Conservation (phyloP, 2,797 vertebrate genomes). For the Anableps anableps region DNA sequence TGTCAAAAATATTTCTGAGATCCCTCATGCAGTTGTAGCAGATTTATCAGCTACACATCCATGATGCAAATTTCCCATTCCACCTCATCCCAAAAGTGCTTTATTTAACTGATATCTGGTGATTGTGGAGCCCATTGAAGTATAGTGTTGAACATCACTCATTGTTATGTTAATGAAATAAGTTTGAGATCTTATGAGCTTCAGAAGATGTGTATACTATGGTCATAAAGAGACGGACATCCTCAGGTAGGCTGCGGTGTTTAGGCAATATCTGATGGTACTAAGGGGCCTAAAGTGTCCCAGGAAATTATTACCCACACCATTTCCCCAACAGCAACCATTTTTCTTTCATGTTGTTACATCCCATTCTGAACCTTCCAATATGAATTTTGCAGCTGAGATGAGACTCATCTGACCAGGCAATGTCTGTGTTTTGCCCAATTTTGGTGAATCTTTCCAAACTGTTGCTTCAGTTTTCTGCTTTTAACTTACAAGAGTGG, state of each 20-base stretch:
- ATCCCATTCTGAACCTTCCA: too few species aligned
- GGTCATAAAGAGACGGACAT: neutral
- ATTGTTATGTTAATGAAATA: neutral
- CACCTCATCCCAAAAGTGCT: neutral
- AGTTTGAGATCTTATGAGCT: neutral
- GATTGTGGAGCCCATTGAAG: neutral
- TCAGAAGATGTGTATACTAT: neutral
- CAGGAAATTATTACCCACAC: neutral
- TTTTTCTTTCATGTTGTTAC: neutral
- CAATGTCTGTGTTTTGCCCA: neutral
- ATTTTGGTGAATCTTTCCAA: neutral
- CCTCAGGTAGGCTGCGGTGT: neutral
- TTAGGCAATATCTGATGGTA: neutral
- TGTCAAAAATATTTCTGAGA: neutral
- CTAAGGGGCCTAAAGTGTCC: neutral
- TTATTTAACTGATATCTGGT: neutral
- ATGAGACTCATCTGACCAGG: neutral
- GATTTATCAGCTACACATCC: neutral
- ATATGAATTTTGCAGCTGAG: neutral
- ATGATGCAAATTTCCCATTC: neutral
- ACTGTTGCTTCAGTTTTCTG: neutral
- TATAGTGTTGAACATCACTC: neutral
- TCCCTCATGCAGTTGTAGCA: neutral
- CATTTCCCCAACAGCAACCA: neutral
- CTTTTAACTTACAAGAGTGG: neutral